A percentile compares a stretch with the other conserved stretches of the same genome.
Conservation (phyloP, 2,113 vertebrate genomes). For the Tympanuchus pallidicinctus region DNA sequence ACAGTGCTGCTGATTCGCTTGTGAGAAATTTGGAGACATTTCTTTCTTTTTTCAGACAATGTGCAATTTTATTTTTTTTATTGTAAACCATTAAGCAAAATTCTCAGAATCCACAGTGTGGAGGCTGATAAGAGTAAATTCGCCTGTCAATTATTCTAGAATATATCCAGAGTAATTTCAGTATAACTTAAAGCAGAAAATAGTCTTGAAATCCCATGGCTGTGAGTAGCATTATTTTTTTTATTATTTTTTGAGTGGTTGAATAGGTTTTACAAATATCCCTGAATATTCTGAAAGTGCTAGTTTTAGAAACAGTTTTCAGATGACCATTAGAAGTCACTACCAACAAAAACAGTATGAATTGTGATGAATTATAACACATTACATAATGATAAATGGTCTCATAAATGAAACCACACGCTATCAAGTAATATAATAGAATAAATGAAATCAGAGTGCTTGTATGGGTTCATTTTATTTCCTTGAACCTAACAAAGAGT, state of each 20-base stretch:
- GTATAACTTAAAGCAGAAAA: neutral
- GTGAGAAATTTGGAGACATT: neutral
- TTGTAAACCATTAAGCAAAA: neutral
- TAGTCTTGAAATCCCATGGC: neutral
- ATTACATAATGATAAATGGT: constrained; percentile 49
- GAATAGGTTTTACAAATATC: neutral
- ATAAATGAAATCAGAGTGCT: constrained; percentile 56
- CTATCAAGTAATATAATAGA: constrained; percentile 41
- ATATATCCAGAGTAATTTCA: neutral
- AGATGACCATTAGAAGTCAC: neutral
- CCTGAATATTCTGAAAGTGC: neutral
- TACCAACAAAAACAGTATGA: neutral
- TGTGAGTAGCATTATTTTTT: neutral
- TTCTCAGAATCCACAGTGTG: neutral
- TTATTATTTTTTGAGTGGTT: neutral
- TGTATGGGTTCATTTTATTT: constrained; percentile 37
- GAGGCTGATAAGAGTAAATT: neutral
- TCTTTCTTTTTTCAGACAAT: neutral
- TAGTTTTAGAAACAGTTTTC: neutral
- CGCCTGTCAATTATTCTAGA: neutral
- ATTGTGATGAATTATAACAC: constrained; percentile 12
- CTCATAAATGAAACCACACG: constrained; percentile 21
- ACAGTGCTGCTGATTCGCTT: neutral
- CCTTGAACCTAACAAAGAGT: constrained; percentile 51
- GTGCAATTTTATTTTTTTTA: neutral